These are phyloP conservation scores for Panthera leo DNA, from an alignment of 2,113 vertebrate species.

Conservation along the genomic window DNA sequence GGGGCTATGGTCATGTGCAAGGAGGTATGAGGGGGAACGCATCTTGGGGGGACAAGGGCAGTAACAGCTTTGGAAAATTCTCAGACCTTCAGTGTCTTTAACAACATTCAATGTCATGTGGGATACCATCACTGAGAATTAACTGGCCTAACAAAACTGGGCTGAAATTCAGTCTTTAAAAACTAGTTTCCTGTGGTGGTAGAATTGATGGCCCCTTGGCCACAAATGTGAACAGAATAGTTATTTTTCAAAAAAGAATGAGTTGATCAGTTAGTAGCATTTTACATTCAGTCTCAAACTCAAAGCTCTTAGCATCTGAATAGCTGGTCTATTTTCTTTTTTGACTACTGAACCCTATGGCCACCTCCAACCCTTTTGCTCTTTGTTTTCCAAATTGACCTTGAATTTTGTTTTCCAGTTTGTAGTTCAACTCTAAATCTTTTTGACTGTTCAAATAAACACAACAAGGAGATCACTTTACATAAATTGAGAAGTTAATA, in stretches of 20 bases:
- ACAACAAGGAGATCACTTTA: not conserved
- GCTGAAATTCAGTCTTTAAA: not conserved
- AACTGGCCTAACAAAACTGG: not conserved
- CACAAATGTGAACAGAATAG: not conserved
- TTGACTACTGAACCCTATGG: not conserved
- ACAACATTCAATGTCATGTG: not conserved
- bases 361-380: not conserved
- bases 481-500: not conserved
- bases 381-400: slow-evolving; percentile 26
- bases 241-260: not conserved
- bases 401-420: slow-evolving; percentile 1
- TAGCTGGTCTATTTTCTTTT: not conserved
- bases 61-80: not conserved
- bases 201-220: not conserved
- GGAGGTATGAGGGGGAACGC: not conserved
- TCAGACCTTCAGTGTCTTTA: not conserved
- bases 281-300: not conserved
- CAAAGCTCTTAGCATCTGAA: not conserved
- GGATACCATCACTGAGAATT: not conserved
- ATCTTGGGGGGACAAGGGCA: not conserved
- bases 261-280: not conserved
- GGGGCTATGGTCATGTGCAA: not conserved
- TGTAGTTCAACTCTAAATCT: not conserved
- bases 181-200: not conserved
- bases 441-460: not conserved